Evolutionary conservation across 2,113 vertebrate genomes (phyloP), one percentile per base, ranked within the genome.

Genomic region (Puntigrus tetrazona): DNA sequence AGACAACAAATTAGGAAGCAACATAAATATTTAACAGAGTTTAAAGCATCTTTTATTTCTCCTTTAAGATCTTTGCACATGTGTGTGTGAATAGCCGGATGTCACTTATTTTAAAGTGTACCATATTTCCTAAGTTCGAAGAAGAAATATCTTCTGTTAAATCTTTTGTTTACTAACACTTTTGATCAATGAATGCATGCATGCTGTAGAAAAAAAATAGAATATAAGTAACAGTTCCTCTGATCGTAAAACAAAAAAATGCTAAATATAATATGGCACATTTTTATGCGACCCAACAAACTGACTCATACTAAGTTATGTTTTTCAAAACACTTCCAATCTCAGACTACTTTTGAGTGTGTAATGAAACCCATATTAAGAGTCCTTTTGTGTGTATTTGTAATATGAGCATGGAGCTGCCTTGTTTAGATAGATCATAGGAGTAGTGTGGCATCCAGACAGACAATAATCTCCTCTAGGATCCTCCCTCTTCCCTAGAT

Each of bases 401-500:
- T 80, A 80, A 80, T 9, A 67, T 47, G 27, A 65, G 18, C 36
- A 67, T 31, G 27, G 36, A 27, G n/a, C 11, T 20, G 18, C 43
- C 29, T 79, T 63, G 36, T 27, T 79, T 43, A 45, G 55, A 63
- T 20, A 50, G 18, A 80, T 67, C 27, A 34, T 41, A 34, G 4
- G 59, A 78, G 55, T 27, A 41, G 0, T 59, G 52, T 61, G 59
- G 78, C 59, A 80, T 47, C 78, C 13, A 45, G 18, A 80, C 77
- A 61, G 55, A 80, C 41, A 67, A 50, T 80, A 67, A 63, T 80
- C 41, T 80, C 38, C 22, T 45, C 41, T 29, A 80, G 43, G 59
- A 67, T 80, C 78, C 78, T 29, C 57, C 41, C 16, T 78, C 36
- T 43, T 63, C 36, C n/a, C 57, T 16, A 78, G 78, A 80, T 80